Conservation (phyloP, 1,140 invertebrate species). For the Parasteatoda tepidariorum region DNA sequence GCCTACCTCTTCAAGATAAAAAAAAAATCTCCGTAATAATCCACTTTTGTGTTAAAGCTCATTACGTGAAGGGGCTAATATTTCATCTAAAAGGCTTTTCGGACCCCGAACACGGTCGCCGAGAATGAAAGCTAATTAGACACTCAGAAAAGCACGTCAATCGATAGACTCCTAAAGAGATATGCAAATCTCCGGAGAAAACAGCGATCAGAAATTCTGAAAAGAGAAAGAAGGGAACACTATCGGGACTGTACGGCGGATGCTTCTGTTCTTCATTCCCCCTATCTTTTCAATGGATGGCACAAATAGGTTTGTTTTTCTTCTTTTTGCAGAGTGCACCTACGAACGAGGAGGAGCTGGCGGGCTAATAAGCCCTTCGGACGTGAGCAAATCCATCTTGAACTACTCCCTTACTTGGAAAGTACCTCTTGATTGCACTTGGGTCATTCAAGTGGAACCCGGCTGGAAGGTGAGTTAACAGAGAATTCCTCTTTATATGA, state of each 20-base stretch:
- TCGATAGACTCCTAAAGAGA: neutral
- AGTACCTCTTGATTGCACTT: conserved; percentile 82
- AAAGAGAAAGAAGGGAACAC: neutral
- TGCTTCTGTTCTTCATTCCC: neutral
- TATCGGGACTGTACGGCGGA: neutral
- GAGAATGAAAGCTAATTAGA: neutral
- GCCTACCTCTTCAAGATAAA: no score
- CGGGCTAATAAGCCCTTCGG: conserved; percentile 71
- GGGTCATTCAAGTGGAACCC: conserved; percentile 78
- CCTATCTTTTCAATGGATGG: neutral
- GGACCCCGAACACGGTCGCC: neutral
- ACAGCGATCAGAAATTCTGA: no score
- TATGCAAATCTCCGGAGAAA: neutral
- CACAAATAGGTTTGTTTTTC: neutral
- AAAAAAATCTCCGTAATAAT: no score
- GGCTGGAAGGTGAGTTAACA: conserved; percentile 77
- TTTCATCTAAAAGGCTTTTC: neutral
- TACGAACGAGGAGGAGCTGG: conserved; percentile 67
- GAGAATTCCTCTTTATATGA: neutral
- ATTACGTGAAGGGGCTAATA: no score
- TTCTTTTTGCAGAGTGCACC: conserved; percentile 33
- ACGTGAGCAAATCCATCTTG: conserved; percentile 72
- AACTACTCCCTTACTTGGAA: conserved; percentile 71
- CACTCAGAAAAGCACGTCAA: neutral
- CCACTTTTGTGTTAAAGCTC: no score